phyloP scores from a whole-genome alignment of 2,888 invertebrate species.

The Tenthredo notha region DNA sequence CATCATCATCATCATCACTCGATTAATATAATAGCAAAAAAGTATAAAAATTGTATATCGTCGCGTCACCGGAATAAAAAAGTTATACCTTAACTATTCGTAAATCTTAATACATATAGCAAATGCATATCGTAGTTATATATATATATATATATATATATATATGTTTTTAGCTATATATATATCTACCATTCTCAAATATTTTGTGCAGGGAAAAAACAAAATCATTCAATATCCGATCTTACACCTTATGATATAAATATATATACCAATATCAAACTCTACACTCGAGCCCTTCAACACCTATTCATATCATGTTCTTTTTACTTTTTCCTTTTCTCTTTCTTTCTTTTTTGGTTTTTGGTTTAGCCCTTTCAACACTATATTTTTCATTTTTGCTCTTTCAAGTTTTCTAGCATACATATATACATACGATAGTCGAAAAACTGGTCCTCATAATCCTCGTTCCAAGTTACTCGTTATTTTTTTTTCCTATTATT shows the following conservation, averaged over 20 bases:
- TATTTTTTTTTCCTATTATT: too few relatives aligned
- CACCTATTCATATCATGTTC: background rate
- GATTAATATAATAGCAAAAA: slow-evolving; percentile 66
- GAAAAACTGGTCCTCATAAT: too few relatives aligned
- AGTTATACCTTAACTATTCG: slow-evolving; percentile 13
- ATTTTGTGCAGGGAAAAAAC: background rate
- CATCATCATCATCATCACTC: slow-evolving; percentile 17
- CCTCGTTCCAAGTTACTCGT: too few relatives aligned
- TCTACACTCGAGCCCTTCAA: slow-evolving; percentile 6
- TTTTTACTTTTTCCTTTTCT: slow-evolving; percentile 49
- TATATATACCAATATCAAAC: background rate
- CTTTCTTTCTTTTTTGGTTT: slow-evolving; percentile 20
- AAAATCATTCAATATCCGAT: background rate
- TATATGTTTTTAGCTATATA: background rate
- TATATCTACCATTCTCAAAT: slow-evolving; percentile 5
- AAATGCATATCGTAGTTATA: slow-evolving; percentile 21
- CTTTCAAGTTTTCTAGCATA: slow-evolving; percentile 9
- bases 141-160: background rate
- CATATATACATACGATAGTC: too few relatives aligned
- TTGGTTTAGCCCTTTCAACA: slow-evolving; percentile 48
- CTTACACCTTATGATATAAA: background rate
- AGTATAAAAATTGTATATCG: slow-evolving; percentile 65
- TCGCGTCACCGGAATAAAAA: slow-evolving; percentile 21
- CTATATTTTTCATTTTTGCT: slow-evolving; percentile 19
- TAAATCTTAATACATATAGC: slow-evolving; percentile 21